Conservation (phyloP, 2,113 vertebrate genomes). For the Halcyon senegalensis region DNA sequence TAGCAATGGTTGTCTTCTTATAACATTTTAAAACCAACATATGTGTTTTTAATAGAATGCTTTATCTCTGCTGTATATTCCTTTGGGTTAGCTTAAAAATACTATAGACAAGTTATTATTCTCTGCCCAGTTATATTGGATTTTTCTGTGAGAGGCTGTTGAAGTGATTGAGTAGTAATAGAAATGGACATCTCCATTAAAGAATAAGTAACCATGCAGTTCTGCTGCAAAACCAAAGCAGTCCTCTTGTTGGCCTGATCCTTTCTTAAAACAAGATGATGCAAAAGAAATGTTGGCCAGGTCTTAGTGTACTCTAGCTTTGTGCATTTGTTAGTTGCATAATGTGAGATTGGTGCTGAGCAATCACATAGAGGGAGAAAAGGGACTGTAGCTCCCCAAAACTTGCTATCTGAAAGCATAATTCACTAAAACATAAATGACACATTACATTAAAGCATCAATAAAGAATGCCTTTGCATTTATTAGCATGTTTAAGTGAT, state of each 20-base stretch:
- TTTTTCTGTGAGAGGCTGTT: slow-evolving; percentile 3
- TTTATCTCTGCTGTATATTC: background rate
- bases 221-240: background rate
- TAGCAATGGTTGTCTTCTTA: background rate
- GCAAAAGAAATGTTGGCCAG: background rate
- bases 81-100: background rate
- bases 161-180: slow-evolving; percentile 15
- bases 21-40: background rate
- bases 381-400: background rate
- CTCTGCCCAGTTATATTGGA: background rate
- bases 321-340: background rate
- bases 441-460: background rate
- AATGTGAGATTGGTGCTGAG: background rate
- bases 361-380: background rate
- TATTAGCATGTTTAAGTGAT: background rate
- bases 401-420: background rate
- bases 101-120: background rate
- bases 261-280: background rate
- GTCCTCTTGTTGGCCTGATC: background rate
- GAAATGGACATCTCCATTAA: slow-evolving; percentile 12
- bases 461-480: background rate
- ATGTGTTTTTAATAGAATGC: background rate
- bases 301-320: background rate
- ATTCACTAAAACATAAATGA: background rate
- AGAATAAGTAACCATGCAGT: background rate